Base-by-base conservation (phyloP, 2,888 invertebrate genomes). In the Dione vanillae region DNA sequence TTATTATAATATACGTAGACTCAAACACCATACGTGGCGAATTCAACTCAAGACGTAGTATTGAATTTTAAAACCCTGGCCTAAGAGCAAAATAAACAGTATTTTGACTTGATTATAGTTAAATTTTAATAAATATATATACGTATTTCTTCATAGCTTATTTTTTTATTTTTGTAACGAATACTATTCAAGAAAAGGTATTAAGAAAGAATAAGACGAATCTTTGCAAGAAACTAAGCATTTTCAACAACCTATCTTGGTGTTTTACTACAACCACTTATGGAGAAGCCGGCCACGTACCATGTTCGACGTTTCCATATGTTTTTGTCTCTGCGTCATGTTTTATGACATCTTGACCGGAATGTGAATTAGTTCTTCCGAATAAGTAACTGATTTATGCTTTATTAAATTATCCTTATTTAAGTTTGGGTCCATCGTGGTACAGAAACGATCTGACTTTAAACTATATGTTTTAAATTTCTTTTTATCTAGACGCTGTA, bases 261-360 rank as follows among this genome's bases (percentile, higher is more conserved):
- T 10, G 61, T 47, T 68, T 61, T 68, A 51, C 65, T 40, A 47
- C 54, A 16, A 3, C 64, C 66, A 62, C 67, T 68, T 54, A 69
- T 37, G 70, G 59, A 9, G 5, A 54, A 67, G 65, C 43, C 65
- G 65, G 61, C 58, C 62, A 67, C 69, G 71, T 52, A 45, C 75
- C 71, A 52, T 67, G 52, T 71, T 67, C 35, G 74, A 68, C 37
- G 71, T 74, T 74, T 75, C 71, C 73, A 64, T 43, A 61, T 70
- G 68, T 71, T 73, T 74, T 67, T 71, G 62, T 65, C 49, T 49
- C 47, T 72, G 59, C 61, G 69, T 67, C 66, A 47, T 66, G 61
- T 20, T 49, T 66, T 62, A 73, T 66, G 68, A 71, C 66, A 54
- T 19, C 65, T 58, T 62, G 49, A 68, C 56, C 43, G 68, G 68